Conservation (phyloP, 2,797 vertebrate species). For the Numenius phaeopus region DNA sequence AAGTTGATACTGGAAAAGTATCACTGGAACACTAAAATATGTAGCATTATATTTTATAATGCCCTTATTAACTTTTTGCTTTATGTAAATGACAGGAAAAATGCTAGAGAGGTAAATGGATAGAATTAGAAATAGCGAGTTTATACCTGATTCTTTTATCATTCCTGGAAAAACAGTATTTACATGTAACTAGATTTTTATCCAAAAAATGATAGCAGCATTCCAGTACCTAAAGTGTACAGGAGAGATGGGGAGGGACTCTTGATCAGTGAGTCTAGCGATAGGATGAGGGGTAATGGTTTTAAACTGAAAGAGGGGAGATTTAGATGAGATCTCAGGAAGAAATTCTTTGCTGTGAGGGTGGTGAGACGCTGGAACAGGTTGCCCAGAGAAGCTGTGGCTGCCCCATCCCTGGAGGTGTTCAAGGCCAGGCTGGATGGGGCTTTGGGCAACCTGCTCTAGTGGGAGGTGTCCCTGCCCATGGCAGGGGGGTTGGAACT, state of each 20-base stretch:
- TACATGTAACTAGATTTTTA: not conserved
- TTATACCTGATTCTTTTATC: not conserved
- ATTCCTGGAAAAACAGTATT: not conserved
- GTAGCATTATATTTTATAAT: not conserved
- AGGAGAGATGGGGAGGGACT: not conserved
- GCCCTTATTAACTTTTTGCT: not conserved
- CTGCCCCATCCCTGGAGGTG: not conserved
- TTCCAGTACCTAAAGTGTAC: not conserved
- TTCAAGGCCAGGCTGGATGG: not conserved
- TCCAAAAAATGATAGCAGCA: not conserved
- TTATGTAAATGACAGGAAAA: not conserved
- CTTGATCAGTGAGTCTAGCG: not conserved
- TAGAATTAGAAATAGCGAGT: not conserved
- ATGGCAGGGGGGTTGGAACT: not conserved
- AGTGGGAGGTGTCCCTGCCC: not conserved
- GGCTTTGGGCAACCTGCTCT: not conserved
- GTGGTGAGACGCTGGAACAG: not conserved
- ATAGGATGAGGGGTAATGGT: not conserved
- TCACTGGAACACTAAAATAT: not conserved
- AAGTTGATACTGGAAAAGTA: not conserved
- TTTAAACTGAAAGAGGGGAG: not conserved
- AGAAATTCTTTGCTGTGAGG: not conserved
- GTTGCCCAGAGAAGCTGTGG: not conserved
- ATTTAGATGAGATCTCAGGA: not conserved
- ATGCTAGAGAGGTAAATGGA: not conserved